These are phyloP conservation scores for Virgularia gustaviana DNA, from an alignment of 92 coral and sea anemone species.

Conservation along the genomic window DNA sequence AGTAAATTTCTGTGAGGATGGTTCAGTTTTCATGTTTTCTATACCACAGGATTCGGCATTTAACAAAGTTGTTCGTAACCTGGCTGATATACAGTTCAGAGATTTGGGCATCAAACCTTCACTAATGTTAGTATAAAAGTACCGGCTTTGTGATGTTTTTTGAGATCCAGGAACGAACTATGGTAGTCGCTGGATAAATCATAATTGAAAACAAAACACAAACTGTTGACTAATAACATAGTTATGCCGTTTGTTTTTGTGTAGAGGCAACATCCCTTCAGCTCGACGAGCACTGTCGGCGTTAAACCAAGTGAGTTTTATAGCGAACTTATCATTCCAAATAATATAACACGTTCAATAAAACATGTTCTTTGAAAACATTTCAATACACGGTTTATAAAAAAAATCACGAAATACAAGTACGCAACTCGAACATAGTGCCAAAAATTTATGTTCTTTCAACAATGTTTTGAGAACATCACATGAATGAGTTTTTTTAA, in stretches of 20 bases:
- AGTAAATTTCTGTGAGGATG: too few species aligned
- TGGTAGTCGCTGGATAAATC: too few species aligned
- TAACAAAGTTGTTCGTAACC: slow-evolving; percentile 82
- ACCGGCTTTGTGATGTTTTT: too few species aligned
- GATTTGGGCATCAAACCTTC: slow-evolving; percentile 82
- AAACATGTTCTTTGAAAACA: background rate
- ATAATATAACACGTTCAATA: background rate
- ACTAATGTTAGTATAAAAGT: slow-evolving; percentile 56
- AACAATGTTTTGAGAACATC: background rate
- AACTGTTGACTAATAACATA: background rate
- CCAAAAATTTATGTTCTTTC: too few species aligned
- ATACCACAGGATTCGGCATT: slow-evolving; percentile 72
- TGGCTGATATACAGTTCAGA: slow-evolving; percentile 87
- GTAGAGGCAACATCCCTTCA: slow-evolving; percentile 83
- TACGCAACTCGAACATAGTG: background rate
- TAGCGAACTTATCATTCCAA: too few species aligned
- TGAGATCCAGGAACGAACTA: too few species aligned
- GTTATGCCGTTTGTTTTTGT: background rate
- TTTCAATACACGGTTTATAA: background rate
- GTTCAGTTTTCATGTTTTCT: too few species aligned
- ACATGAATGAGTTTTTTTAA: too few species aligned
- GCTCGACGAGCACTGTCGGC: slow-evolving; percentile 72
- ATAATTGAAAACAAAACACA: too few species aligned
- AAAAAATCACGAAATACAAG: background rate
- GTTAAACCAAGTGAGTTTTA: slow-evolving; percentile 74